These are phyloP conservation scores for Panagrolaimus sp. DNA, from an alignment of 1,140 invertebrate genomes.

Conservation along the genomic window DNA sequence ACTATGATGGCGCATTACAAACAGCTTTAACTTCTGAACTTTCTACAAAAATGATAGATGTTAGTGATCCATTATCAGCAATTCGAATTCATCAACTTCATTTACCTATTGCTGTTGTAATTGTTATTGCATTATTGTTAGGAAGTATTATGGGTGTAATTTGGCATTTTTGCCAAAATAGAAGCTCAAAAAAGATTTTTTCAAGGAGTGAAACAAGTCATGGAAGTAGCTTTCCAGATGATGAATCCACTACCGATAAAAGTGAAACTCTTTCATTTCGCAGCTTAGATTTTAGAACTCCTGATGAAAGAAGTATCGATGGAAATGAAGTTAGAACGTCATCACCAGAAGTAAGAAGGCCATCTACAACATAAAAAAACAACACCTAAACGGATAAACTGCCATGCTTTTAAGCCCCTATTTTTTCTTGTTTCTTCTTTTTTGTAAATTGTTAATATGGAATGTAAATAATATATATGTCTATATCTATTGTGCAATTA, in stretches of 20 bases:
- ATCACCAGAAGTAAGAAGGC: no score
- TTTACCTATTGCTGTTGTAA: slow-evolving; percentile 1
- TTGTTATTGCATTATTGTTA: not conserved
- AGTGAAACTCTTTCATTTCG: slow-evolving; percentile 6
- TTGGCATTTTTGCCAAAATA: not conserved
- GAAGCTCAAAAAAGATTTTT: not conserved
- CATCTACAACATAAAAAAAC: no score
- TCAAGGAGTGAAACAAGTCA: not conserved
- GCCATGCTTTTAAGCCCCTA: no score
- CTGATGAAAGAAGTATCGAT: slow-evolving; percentile 10
- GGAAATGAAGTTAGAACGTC: not conserved
- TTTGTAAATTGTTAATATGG: no score
- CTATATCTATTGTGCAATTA: no score
- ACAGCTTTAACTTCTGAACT: slow-evolving; percentile 25
- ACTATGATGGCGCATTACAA: slow-evolving; percentile 22
- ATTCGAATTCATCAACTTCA: not conserved
- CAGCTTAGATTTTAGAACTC: not conserved
- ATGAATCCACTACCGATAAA: slow-evolving; percentile 6
- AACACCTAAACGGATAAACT: no score
- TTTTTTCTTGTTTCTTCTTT: no score
- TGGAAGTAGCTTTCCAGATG: not conserved
- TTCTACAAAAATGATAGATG: slow-evolving; percentile 18
- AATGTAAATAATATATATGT: no score
- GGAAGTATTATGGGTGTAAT: slow-evolving; percentile 1
- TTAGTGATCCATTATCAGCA: slow-evolving; percentile 15